These are phyloP conservation scores for Pseudorasbora parva DNA, from an alignment of 2,113 vertebrate genomes.

Conservation along the genomic window DNA sequence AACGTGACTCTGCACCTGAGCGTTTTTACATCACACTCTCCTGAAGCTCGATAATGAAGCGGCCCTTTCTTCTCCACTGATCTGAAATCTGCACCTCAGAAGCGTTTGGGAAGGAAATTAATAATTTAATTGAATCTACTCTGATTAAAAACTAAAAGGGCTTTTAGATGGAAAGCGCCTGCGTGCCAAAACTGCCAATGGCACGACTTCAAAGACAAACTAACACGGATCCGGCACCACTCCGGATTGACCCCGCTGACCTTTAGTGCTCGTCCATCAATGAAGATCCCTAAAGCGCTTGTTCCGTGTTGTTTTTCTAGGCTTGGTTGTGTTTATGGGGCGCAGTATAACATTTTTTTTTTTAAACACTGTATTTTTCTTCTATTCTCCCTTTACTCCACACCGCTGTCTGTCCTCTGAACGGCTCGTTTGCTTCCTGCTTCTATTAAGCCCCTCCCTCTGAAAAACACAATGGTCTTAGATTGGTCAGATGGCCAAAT, in stretches of 20 bases:
- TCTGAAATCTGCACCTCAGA: slow-evolving; percentile 60
- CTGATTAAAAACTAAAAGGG: slow-evolving; percentile 63
- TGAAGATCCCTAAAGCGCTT: too few species aligned
- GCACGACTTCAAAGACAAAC: slow-evolving; percentile 31
- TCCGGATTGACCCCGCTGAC: background rate
- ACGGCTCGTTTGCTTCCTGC: too few species aligned
- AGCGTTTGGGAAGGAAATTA: slow-evolving; percentile 58
- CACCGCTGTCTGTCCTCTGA: too few species aligned
- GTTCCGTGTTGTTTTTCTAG: too few species aligned
- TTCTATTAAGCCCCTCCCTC: too few species aligned
- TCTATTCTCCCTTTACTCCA: too few species aligned
- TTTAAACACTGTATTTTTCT: too few species aligned
- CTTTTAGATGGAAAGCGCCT: slow-evolving; percentile 16
- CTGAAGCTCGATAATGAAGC: slow-evolving; percentile 60
- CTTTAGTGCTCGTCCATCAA: too few species aligned
- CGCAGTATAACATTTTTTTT: too few species aligned
- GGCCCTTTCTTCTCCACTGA: slow-evolving; percentile 61
- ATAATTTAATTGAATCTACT: slow-evolving; percentile 69
- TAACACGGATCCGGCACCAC: background rate
- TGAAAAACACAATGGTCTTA: too few species aligned
- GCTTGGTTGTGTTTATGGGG: too few species aligned
- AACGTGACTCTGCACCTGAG: background rate
- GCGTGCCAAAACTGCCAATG: slow-evolving; percentile 4
- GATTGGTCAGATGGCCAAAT: too few species aligned
- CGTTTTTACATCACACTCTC: background rate